Percentiles rank a stretch among this genome's conserved stretches.
Evolutionary conservation across 2,888 invertebrate genomes (phyloP).

Genomic region (Torymus auratus): DNA sequence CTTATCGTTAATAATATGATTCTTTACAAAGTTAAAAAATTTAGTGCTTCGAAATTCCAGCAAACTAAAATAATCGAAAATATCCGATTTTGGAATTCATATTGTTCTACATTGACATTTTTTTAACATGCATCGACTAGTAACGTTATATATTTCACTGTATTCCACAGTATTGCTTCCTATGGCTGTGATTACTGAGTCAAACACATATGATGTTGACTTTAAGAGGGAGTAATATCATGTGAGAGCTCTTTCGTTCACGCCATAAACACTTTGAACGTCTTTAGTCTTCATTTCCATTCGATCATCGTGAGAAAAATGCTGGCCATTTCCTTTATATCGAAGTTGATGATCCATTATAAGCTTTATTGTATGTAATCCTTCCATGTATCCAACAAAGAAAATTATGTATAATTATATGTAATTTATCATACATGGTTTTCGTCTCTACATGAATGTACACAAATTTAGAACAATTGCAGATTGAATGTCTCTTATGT

Average conservation of each 20-base stretch:
- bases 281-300: slow-evolving; percentile 49
- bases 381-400: slow-evolving; percentile 23
- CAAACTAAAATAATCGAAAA: slow-evolving; percentile 32
- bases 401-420: slow-evolving; percentile 37
- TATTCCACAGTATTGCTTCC: slow-evolving; percentile 74
- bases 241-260: slow-evolving; percentile 73
- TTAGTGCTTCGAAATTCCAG: no score
- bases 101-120: slow-evolving; percentile 39
- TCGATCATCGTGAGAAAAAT: slow-evolving; percentile 50
- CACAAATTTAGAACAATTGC: background rate
- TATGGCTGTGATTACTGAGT: slow-evolving; percentile 75
- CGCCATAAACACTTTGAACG: slow-evolving; percentile 66
- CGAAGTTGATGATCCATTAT: slow-evolving; percentile 28
- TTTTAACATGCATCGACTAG: slow-evolving; percentile 34
- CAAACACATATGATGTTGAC: slow-evolving; percentile 74
- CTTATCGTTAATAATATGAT: no score
- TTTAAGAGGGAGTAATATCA: slow-evolving; percentile 75
- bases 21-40: no score
- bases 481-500: background rate
- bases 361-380: slow-evolving; percentile 9
- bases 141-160: slow-evolving; percentile 51
- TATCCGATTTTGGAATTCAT: slow-evolving; percentile 25
- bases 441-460: slow-evolving; percentile 23
- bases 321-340: slow-evolving; percentile 52
- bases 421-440: slow-evolving; percentile 23